Evolutionary conservation across 1,140 invertebrate species (phyloP).

Genomic region (Watersipora subatra): DNA sequence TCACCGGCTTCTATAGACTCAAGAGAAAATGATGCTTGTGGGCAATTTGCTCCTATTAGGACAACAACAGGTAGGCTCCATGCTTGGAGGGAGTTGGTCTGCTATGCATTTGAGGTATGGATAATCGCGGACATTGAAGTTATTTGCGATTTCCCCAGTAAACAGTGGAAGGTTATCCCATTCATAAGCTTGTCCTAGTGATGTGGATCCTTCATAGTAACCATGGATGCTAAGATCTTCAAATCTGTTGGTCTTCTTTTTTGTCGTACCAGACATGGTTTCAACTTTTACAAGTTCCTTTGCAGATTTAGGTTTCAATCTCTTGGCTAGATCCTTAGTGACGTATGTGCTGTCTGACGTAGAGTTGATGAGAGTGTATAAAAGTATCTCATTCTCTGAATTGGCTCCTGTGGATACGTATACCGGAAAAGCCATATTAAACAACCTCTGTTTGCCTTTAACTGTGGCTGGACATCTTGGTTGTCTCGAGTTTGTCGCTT

Average conservation of each 20-base stretch:
- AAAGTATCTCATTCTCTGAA: neutral
- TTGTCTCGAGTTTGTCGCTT: neutral
- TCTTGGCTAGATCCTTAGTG: neutral
- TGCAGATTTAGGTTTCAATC: neutral
- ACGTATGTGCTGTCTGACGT: neutral
- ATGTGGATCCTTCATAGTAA: neutral
- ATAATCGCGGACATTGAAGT: neutral
- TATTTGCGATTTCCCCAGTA: neutral
- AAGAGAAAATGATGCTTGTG: neutral
- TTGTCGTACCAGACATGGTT: neutral
- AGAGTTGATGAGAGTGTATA: neutral
- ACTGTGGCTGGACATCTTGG: neutral
- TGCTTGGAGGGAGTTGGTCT: neutral
- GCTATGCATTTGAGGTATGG: neutral
- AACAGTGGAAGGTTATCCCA: neutral
- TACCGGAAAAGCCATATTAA: neutral
- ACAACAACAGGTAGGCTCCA: neutral
- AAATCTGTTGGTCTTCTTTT: neutral
- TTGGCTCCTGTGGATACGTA: neutral
- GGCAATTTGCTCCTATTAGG: neutral
- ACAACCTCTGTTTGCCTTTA: neutral
- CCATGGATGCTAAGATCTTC: neutral
- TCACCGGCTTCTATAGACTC: neutral
- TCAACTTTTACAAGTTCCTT: neutral
- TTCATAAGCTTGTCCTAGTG: neutral